Evolutionary conservation across 2,797 vertebrate species (phyloP).

Genomic region (Scarus forsteni): DNA sequence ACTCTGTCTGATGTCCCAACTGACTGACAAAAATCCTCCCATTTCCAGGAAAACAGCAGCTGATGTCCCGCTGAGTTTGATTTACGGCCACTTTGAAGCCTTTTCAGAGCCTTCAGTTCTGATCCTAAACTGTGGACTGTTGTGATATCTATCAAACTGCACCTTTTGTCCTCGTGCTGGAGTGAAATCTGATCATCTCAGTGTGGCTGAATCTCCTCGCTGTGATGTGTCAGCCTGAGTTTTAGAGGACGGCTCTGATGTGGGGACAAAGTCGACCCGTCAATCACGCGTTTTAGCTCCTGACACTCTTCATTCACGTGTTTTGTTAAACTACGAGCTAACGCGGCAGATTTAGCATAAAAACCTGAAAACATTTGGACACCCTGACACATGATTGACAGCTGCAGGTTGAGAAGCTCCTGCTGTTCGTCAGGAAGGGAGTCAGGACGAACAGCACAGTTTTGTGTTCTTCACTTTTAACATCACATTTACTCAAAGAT

Average conservation of each 20-base stretch:
- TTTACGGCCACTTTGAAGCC: too few species aligned
- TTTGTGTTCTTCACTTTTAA: not conserved
- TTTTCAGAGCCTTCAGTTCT: not conserved
- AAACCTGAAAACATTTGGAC: conserved; percentile 54
- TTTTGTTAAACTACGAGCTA: conserved; percentile 25
- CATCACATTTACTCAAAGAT: conserved; percentile 6
- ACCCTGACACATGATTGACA: conserved; percentile 38
- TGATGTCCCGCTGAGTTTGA: too few species aligned
- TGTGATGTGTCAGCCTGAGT: not conserved
- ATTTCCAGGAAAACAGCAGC: not conserved
- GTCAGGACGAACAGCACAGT: not conserved
- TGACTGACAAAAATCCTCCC: too few species aligned
- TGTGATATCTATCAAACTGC: not conserved
- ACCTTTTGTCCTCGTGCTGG: not conserved
- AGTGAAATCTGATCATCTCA: not conserved
- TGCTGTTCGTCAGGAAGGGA: not conserved
- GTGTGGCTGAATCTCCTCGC: not conserved
- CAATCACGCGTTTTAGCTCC: conserved; percentile 25
- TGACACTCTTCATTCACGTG: conserved; percentile 19
- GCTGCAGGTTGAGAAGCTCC: conserved; percentile 12
- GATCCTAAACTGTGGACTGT: too few species aligned
- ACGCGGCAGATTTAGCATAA: conserved; percentile 16
- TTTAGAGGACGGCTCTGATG: not conserved
- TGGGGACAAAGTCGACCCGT: conserved; percentile 8
- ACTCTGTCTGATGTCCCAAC: too few species aligned